Evolutionary conservation across 2,797 vertebrate species (phyloP).

Genomic region (Cheracebus regulus): DNA sequence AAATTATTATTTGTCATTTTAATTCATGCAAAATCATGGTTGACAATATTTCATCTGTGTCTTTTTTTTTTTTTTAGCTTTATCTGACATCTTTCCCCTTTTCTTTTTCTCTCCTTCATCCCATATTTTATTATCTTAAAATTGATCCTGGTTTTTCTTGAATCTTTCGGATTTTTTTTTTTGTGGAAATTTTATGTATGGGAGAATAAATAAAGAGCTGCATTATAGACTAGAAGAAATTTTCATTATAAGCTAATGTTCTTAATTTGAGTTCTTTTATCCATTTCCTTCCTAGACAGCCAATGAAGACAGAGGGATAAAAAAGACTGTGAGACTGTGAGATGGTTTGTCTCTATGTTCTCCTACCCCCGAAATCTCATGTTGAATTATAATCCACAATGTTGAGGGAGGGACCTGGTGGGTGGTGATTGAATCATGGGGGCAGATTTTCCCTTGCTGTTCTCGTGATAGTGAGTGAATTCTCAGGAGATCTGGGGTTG

Average conservation of each 20-base stretch:
- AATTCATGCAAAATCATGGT: not conserved
- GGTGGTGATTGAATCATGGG: too few species aligned
- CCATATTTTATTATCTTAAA: not conserved
- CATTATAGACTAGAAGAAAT: not conserved
- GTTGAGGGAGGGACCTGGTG: too few species aligned
- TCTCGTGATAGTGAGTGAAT: too few species aligned
- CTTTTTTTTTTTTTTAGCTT: not conserved
- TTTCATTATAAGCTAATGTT: not conserved
- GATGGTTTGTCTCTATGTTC: too few species aligned
- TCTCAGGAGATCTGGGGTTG: too few species aligned
- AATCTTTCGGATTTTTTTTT: not conserved
- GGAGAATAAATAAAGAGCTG: not conserved
- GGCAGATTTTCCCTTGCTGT: too few species aligned
- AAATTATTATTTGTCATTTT: not conserved
- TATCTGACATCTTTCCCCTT: not conserved
- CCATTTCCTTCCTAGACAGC: not conserved
- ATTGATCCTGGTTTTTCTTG: not conserved
- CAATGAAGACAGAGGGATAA: not conserved
- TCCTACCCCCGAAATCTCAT: too few species aligned
- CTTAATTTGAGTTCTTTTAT: not conserved
- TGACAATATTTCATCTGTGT: not conserved
- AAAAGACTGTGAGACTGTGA: too few species aligned
- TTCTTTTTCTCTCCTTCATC: not conserved
- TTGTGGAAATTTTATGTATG: not conserved
- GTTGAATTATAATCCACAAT: too few species aligned